Conservation (phyloP, 2,797 vertebrate species). For the Gambelia wislizenii region DNA sequence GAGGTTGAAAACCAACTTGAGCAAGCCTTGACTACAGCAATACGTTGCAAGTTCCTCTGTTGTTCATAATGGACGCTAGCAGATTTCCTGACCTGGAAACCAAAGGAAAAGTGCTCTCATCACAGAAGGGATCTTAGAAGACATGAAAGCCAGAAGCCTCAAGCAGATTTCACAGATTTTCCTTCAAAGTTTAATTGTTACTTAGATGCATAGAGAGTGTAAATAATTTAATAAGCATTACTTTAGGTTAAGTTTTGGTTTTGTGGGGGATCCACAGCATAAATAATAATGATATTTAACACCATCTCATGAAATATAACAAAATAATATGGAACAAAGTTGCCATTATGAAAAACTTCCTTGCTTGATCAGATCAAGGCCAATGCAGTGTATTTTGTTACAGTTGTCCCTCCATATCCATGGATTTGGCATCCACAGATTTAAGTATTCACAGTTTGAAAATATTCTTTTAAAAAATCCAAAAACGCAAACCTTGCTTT, state of each 20-base stretch:
- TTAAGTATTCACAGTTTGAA: too few species aligned
- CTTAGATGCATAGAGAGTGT: slow-evolving; percentile 46
- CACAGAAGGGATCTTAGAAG: slow-evolving; percentile 41
- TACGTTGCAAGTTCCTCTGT: not conserved
- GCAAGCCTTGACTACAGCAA: not conserved
- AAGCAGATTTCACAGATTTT: slow-evolving; percentile 34
- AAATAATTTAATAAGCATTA: slow-evolving; percentile 22
- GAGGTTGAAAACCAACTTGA: not conserved
- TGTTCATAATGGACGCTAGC: slow-evolving; percentile 1
- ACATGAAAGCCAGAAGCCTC: slow-evolving; percentile 43
- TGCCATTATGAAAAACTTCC: not conserved
- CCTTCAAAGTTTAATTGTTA: slow-evolving; percentile 45
- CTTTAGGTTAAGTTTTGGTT: slow-evolving; percentile 24
- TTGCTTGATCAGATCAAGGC: not conserved
- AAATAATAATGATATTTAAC: not conserved
- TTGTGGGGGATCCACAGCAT: not conserved
- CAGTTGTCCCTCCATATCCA: too few species aligned
- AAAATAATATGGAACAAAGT: not conserved
- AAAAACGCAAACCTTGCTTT: too few species aligned
- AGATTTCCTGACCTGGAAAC: slow-evolving; percentile 63
- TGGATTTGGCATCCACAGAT: too few species aligned
- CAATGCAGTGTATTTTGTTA: not conserved
- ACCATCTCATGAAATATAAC: not conserved
- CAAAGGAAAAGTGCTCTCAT: slow-evolving; percentile 35
- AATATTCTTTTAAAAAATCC: too few species aligned